A percentile compares a stretch with the other conserved stretches of the same genome.
Conservation (phyloP, 2,113 vertebrate genomes). For the Centrocercus urophasianus region DNA sequence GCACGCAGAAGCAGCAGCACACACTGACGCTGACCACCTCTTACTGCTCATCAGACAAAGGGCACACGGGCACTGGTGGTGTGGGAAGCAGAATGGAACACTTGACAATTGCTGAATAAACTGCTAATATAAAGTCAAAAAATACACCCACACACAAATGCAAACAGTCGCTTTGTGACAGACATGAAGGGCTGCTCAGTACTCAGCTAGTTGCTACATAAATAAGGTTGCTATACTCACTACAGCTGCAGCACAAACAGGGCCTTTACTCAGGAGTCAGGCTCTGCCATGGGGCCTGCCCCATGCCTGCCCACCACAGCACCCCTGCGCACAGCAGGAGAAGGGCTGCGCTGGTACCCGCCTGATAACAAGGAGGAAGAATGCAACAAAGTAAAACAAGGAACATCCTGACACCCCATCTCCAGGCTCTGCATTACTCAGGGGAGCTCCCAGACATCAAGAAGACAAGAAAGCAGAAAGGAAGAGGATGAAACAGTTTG, state of each 20-base stretch:
- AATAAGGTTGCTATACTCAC: background rate
- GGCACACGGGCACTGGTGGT: background rate
- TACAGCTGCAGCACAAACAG: constrained; percentile 19
- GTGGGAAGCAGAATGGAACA: background rate
- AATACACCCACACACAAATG: background rate
- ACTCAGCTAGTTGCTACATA: background rate
- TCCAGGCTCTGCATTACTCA: background rate
- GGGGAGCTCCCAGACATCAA: background rate
- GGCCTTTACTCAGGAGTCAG: background rate
- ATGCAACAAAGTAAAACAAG: background rate
- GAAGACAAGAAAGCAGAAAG: background rate
- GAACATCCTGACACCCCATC: background rate
- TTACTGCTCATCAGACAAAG: fast-evolving
- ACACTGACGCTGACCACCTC: background rate
- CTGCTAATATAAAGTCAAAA: background rate
- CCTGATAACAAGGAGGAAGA: background rate
- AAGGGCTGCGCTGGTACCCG: background rate
- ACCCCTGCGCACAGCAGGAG: background rate
- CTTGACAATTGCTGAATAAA: background rate
- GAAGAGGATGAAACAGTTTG: background rate
- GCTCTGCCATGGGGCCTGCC: background rate
- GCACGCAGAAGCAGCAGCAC: background rate
- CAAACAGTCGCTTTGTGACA: background rate
- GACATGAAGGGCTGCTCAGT: background rate
- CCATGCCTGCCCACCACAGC: background rate